Percentiles rank a stretch among this genome's conserved stretches.
Conservation (phyloP, 2,888 invertebrate genomes). For the Agrochola lychnidis region DNA sequence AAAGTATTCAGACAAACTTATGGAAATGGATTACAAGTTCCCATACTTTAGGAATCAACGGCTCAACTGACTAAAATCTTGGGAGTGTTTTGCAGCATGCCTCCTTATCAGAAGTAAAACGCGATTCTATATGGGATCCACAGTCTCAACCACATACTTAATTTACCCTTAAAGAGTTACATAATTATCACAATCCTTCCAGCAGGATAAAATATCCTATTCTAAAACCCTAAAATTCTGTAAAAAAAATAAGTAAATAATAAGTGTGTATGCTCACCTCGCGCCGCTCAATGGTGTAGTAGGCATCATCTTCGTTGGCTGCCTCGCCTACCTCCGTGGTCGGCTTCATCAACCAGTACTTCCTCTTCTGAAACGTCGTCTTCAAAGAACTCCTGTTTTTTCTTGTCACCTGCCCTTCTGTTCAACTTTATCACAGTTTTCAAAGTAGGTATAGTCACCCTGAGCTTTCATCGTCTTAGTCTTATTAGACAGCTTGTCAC, state of each 20-base stretch:
- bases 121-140: not conserved
- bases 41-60: not conserved
- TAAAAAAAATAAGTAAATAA: slow-evolving; percentile 10
- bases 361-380: slow-evolving; percentile 94
- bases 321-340: slow-evolving; percentile 83
- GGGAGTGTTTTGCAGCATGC: not conserved
- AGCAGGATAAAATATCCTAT: not conserved
- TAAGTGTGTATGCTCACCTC: slow-evolving; percentile 82
- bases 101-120: not conserved
- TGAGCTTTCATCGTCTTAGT: slow-evolving; percentile 78
- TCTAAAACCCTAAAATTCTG: not conserved
- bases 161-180: not conserved
- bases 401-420: slow-evolving; percentile 90
- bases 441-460: slow-evolving; percentile 92
- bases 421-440: slow-evolving; percentile 96
- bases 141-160: not conserved
- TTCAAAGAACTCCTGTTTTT: slow-evolving; percentile 93
- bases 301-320: slow-evolving; percentile 84
- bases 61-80: not conserved
- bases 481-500: slow-evolving; percentile 76
- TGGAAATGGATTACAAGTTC: not conserved
- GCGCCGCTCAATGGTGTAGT: slow-evolving; percentile 93
- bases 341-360: slow-evolving; percentile 91
- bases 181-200: not conserved
- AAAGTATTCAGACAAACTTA: not conserved